Evolutionary conservation across 2,797 vertebrate genomes (phyloP).

Genomic region (Gadopsis bispinosus): DNA sequence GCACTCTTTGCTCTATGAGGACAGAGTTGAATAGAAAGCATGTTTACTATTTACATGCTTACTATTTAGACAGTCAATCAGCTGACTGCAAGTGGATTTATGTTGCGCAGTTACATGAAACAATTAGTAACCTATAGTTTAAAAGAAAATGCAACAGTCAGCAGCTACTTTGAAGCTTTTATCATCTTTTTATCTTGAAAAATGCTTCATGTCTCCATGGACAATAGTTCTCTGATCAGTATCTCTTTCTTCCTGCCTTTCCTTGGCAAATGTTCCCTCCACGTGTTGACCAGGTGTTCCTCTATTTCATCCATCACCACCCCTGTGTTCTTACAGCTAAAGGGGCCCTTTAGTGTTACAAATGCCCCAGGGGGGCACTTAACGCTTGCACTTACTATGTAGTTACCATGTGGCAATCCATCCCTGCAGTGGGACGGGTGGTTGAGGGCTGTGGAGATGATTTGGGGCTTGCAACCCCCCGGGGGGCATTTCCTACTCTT

Average conservation of each 20-base stretch:
- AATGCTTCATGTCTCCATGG: neutral
- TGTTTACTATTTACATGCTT: conserved; percentile 7
- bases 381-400: conserved; percentile 47
- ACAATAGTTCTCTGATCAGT: neutral
- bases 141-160: neutral
- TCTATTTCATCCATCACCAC: conserved; percentile 40
- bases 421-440: conserved; percentile 26
- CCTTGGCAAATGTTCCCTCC: conserved; percentile 6
- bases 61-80: neutral
- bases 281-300: conserved; percentile 69
- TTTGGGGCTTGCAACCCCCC: conserved; percentile 32
- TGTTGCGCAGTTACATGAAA: neutral
- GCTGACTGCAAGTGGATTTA: neutral
- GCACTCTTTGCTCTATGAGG: neutral
- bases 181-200: neutral
- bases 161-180: neutral
- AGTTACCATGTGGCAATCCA: conserved; percentile 41
- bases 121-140: neutral
- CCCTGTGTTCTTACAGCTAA: conserved; percentile 43
- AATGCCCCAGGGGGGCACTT: conserved; percentile 62
- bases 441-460: conserved; percentile 38
- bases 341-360: conserved; percentile 46
- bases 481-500: conserved; percentile 73
- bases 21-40: conserved; percentile 8
- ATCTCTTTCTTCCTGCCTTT: neutral